Conservation (phyloP, 2,888 invertebrate species). For the Laspeyria flexula region DNA sequence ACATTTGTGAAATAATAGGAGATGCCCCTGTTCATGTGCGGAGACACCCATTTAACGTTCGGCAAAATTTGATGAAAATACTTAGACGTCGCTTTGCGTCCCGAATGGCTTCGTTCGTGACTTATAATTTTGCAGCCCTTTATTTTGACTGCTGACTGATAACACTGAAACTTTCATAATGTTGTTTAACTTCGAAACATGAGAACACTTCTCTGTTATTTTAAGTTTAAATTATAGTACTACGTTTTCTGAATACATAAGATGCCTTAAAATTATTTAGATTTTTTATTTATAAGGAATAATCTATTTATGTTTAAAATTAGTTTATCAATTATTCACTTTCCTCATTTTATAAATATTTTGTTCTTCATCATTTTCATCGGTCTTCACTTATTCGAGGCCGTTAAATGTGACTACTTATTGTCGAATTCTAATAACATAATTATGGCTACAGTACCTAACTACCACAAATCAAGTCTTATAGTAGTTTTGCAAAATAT, state of each 20-base stretch:
- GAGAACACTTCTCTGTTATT: constrained; percentile 25
- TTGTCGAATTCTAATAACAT: too few relatives aligned
- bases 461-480: too few relatives aligned
- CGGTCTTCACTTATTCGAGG: too few relatives aligned
- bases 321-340: too few relatives aligned
- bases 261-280: neutral
- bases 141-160: constrained; percentile 43
- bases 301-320: too few relatives aligned
- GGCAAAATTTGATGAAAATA: constrained; percentile 63
- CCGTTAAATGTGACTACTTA: too few relatives aligned
- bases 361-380: too few relatives aligned
- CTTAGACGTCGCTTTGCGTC: constrained; percentile 45
- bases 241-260: constrained; percentile 16
- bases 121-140: constrained; percentile 49
- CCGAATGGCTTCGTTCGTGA: constrained; percentile 28
- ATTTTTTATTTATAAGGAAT: neutral
- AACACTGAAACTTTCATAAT: constrained; percentile 39
- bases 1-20: constrained; percentile 78
- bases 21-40: constrained; percentile 63
- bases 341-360: too few relatives aligned
- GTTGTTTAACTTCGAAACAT: constrained; percentile 24
- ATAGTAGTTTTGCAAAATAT: too few relatives aligned
- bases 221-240: constrained; percentile 25
- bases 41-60: constrained; percentile 60
- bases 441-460: too few relatives aligned